Conservation (phyloP, 2,113 vertebrate genomes). For the Caloenas nicobarica region DNA sequence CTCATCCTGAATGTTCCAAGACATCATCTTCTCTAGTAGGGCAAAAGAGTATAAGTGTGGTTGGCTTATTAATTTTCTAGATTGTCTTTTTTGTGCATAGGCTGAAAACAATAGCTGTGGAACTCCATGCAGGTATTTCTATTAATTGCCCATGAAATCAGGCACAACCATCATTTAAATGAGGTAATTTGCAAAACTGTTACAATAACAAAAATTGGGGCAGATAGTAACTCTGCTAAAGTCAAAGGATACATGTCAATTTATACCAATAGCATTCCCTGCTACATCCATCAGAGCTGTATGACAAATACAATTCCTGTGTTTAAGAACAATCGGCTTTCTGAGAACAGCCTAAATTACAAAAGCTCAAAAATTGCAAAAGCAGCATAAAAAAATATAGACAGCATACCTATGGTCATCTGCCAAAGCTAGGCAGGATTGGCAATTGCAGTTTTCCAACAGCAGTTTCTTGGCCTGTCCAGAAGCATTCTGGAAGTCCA, state of each 20-base stretch:
- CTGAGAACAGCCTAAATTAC: background rate
- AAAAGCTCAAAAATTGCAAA: background rate
- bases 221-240: background rate
- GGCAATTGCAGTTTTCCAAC: background rate
- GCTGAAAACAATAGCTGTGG: background rate
- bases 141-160: background rate
- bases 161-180: background rate
- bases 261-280: background rate
- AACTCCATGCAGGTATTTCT: background rate
- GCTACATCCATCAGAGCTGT: background rate
- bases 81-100: background rate
- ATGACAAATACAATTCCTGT: background rate
- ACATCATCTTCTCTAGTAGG: background rate
- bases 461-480: background rate
- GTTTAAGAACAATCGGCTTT: background rate
- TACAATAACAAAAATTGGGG: background rate
- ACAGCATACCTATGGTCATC: background rate
- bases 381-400: background rate
- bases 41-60: conserved; percentile 26
- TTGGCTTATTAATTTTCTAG: background rate
- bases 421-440: background rate
- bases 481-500: background rate
- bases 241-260: background rate
- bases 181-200: background rate
- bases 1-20: background rate